These are phyloP conservation scores for Masticophis lateralis DNA, from an alignment of 2,797 vertebrate genomes.

Conservation along the genomic window DNA sequence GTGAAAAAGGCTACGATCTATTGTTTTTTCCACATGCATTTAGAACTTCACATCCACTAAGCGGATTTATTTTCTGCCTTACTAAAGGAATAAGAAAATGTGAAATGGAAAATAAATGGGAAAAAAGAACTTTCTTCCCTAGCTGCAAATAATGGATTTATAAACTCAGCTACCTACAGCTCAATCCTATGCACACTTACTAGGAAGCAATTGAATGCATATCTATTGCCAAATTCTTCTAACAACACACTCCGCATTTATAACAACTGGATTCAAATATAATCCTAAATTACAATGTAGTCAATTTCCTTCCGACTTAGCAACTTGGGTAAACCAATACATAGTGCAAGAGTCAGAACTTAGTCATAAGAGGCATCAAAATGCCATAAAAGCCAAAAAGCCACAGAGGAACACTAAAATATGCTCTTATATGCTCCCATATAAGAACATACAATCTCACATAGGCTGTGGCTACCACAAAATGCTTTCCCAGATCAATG, in stretches of 20 bases:
- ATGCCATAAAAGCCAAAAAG: not conserved
- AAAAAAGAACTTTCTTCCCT: not conserved
- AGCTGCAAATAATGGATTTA: not conserved
- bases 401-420: not conserved
- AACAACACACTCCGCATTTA: not conserved
- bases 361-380: not conserved
- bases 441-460: not conserved
- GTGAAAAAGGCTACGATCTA: not conserved
- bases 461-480: not conserved
- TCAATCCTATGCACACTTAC: not conserved
- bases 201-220: not conserved
- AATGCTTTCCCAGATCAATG: not conserved
- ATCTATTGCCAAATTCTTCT: not conserved
- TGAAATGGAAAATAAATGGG: not conserved
- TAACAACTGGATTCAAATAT: not conserved
- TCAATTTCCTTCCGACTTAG: not conserved
- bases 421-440: not conserved
- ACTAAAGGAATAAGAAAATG: not conserved
- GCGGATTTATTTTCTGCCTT: not conserved
- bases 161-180: not conserved
- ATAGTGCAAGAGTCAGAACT: not conserved
- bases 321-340: not conserved
- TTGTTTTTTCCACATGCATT: not conserved
- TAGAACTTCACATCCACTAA: not conserved
- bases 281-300: not conserved